These are phyloP conservation scores for Cecropterus lyciades DNA, from an alignment of 1,140 invertebrate species.

Conservation along the genomic window DNA sequence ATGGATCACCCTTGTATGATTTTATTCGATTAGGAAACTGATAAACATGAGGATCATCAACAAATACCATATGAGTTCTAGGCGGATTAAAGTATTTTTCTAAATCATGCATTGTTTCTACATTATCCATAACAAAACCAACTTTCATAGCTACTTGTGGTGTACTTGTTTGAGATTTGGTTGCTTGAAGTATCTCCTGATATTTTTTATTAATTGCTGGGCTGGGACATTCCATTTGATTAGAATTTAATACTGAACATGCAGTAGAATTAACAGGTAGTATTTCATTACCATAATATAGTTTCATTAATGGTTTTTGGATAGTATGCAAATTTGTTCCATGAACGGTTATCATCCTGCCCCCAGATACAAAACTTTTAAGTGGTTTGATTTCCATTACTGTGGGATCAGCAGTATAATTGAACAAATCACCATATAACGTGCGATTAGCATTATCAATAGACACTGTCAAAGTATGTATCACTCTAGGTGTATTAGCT, in stretches of 20 bases:
- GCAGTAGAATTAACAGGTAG: slow-evolving; percentile 91
- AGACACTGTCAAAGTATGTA: slow-evolving; percentile 83
- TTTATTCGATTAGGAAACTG: slow-evolving; percentile 94
- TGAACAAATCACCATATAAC: slow-evolving; percentile 94
- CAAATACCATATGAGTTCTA: slow-evolving; percentile 92
- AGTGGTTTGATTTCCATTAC: slow-evolving; percentile 96
- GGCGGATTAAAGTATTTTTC: slow-evolving; percentile 94
- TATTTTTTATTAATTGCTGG: slow-evolving; percentile 90
- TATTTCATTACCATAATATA: slow-evolving; percentile 89
- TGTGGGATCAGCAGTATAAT: slow-evolving; percentile 96
- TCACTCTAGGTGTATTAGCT: slow-evolving; percentile 66
- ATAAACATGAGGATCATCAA: slow-evolving; percentile 96
- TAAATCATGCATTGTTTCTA: slow-evolving; percentile 93
- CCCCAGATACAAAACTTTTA: slow-evolving; percentile 95
- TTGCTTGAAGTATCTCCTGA: slow-evolving; percentile 77
- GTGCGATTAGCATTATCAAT: slow-evolving; percentile 87
- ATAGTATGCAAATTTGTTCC: slow-evolving; percentile 96
- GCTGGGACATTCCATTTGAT: slow-evolving; percentile 97
- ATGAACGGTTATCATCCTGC: slow-evolving; percentile 96
- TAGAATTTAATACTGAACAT: slow-evolving; percentile 94
- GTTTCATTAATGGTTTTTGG: slow-evolving; percentile 95
- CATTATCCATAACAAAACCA: slow-evolving; percentile 98
- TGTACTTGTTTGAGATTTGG: slow-evolving; percentile 78
- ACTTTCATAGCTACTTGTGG: slow-evolving; percentile 89
- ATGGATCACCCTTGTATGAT: slow-evolving; percentile 96